Evolutionary conservation across 1,140 invertebrate genomes (phyloP).

Genomic region (Brachystomella parvula): DNA sequence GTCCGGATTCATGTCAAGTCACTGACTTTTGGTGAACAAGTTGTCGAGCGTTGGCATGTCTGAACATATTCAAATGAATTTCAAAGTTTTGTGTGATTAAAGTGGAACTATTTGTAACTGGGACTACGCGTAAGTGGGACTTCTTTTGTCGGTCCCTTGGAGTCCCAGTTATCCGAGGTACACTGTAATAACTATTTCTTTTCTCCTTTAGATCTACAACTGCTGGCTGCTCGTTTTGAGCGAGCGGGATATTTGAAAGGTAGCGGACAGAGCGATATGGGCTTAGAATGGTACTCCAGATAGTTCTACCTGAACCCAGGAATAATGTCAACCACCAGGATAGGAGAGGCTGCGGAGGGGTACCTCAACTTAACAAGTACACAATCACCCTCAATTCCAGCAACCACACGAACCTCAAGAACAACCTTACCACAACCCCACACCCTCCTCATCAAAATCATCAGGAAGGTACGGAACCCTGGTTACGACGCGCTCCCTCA

Average conservation of each 20-base stretch:
- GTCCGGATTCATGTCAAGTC: too few species aligned
- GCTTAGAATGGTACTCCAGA: conserved; percentile 38
- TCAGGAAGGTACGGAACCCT: conserved; percentile 12
- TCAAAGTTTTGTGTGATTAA: too few species aligned
- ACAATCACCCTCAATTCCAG: background rate
- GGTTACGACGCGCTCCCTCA: conserved; percentile 24
- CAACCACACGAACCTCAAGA: conserved; percentile 3
- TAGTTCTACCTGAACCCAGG: conserved; percentile 38
- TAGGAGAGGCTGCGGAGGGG: conserved; percentile 20
- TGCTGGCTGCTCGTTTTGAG: background rate
- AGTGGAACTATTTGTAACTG: too few species aligned
- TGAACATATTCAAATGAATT: too few species aligned
- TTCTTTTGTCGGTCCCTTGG: too few species aligned
- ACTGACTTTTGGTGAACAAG: too few species aligned
- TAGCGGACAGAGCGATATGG: conserved; percentile 6
- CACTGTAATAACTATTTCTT: too few species aligned
- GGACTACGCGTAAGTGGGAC: too few species aligned
- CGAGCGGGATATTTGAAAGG: background rate
- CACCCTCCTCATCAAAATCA: background rate
- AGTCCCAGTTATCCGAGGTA: too few species aligned
- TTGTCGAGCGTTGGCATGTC: too few species aligned
- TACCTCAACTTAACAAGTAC: conserved; percentile 8
- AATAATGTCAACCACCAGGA: conserved; percentile 32
- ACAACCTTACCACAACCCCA: conserved; percentile 2
- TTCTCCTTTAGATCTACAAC: too few species aligned